These are phyloP conservation scores for Drosophila arawakana DNA, from an alignment of 1,140 invertebrate species.

Conservation along the genomic window DNA sequence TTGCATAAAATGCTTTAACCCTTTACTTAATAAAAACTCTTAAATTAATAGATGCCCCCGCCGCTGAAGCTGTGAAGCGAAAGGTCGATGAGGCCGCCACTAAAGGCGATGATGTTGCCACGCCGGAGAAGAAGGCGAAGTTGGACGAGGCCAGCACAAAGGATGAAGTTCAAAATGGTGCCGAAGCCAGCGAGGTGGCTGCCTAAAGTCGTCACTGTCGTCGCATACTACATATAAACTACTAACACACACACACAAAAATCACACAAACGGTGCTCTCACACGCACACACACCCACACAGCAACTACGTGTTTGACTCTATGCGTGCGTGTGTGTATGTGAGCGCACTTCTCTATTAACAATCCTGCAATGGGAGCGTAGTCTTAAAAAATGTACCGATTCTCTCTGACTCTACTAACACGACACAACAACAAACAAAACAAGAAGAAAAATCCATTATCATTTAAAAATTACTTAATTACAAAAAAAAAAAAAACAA, in stretches of 20 bases:
- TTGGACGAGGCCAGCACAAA: conserved; percentile 82
- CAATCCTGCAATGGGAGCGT: conserved; percentile 72
- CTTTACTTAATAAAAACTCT: conserved; percentile 1
- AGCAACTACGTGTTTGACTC: conserved; percentile 6
- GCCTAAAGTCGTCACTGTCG: conserved; percentile 66
- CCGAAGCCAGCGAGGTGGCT: conserved; percentile 82
- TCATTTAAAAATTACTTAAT: conserved; percentile 79
- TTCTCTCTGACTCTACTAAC: conserved; percentile 75
- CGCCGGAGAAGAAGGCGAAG: conserved; percentile 84
- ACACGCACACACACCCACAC: conserved; percentile 46
- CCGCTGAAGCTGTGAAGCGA: conserved; percentile 79
- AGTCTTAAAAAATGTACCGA: conserved; percentile 71
- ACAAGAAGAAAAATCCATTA: conserved; percentile 72
- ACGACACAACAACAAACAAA: conserved; percentile 53
- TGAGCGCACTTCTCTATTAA: conserved; percentile 56
- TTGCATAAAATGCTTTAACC: not conserved
- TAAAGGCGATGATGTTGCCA: conserved; percentile 78
- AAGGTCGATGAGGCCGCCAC: conserved; percentile 75
- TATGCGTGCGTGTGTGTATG: conserved; percentile 19
- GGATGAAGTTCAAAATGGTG: conserved; percentile 82
- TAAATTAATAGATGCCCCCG: conserved; percentile 62
- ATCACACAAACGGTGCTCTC: conserved; percentile 41
- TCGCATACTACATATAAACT: conserved; percentile 67
- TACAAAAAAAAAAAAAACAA: conserved; percentile 45
- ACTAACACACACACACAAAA: conserved; percentile 66